phyloP scores from a whole-genome alignment of 2,113 vertebrate species.

The Uria lomvia region DNA sequence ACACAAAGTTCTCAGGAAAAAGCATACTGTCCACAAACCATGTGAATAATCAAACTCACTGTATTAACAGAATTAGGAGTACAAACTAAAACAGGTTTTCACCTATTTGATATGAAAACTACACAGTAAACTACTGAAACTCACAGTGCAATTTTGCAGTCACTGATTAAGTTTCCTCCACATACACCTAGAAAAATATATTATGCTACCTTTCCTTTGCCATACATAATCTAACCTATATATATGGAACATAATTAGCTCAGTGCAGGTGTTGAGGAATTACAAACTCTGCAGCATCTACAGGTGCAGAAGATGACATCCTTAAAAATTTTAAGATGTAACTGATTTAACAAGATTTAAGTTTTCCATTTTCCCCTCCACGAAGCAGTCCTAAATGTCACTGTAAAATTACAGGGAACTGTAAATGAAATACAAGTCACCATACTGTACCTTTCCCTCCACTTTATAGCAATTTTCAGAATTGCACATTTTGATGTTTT shows the following conservation, averaged over 20 bases:
- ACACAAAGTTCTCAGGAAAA: neutral
- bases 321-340: neutral
- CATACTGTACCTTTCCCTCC: conserved; percentile 85
- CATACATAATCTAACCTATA: neutral
- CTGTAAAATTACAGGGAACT: neutral
- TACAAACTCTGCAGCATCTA: neutral
- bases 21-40: neutral
- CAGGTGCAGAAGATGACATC: neutral
- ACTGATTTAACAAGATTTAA: neutral
- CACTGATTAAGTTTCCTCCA: neutral
- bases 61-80: neutral
- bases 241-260: neutral
- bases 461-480: conserved; percentile 93
- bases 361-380: neutral
- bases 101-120: neutral
- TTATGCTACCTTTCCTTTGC: neutral
- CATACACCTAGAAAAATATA: neutral
- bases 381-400: neutral
- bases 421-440: neutral
- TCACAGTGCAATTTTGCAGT: neutral
- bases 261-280: neutral
- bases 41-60: neutral
- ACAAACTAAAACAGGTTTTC: neutral
- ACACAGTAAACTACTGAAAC: neutral
- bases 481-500: conserved; percentile 90